Conservation (phyloP, 1,140 invertebrate species). For the Polypedilum vanderplanki region DNA sequence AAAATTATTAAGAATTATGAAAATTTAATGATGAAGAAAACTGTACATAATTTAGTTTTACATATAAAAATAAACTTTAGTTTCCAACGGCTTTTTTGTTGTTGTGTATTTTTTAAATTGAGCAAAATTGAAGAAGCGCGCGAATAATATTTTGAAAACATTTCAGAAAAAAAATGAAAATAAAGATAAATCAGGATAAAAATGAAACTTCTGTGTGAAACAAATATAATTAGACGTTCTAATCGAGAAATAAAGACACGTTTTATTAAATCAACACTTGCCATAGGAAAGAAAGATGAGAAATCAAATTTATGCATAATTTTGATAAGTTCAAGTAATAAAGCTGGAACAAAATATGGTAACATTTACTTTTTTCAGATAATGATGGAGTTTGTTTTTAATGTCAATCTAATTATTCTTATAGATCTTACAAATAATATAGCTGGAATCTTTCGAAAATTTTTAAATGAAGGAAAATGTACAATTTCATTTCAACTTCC, state of each 20-base stretch:
- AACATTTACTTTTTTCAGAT: neutral
- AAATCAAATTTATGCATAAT: conserved; percentile 53
- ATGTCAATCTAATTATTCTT: conserved; percentile 29
- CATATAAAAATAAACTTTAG: conserved; percentile 14
- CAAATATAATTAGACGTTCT: conserved; percentile 51
- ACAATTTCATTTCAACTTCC: conserved; percentile 64
- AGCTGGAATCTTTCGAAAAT: conserved; percentile 58
- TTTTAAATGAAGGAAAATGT: conserved; percentile 62
- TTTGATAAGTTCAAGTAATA: conserved; percentile 57
- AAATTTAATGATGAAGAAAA: neutral
- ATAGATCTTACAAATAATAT: conserved; percentile 51
- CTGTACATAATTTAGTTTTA: conserved; percentile 8
- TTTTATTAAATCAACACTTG: conserved; percentile 54
- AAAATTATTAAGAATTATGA: conserved; percentile 6
- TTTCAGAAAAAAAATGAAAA: too few species aligned
- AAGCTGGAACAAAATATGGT: conserved; percentile 57
- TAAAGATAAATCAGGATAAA: conserved; percentile 27
- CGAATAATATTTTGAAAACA: too few species aligned
- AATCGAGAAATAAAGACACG: conserved; percentile 44
- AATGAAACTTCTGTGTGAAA: conserved; percentile 63
- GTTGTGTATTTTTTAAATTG: neutral
- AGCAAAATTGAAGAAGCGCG: neutral
- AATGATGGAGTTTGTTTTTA: conserved; percentile 34
- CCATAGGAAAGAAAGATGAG: conserved; percentile 54
- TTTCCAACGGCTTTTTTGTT: neutral